These are phyloP conservation scores for Andrena hattorfiana DNA, from an alignment of 2,888 invertebrate genomes.

Conservation along the genomic window DNA sequence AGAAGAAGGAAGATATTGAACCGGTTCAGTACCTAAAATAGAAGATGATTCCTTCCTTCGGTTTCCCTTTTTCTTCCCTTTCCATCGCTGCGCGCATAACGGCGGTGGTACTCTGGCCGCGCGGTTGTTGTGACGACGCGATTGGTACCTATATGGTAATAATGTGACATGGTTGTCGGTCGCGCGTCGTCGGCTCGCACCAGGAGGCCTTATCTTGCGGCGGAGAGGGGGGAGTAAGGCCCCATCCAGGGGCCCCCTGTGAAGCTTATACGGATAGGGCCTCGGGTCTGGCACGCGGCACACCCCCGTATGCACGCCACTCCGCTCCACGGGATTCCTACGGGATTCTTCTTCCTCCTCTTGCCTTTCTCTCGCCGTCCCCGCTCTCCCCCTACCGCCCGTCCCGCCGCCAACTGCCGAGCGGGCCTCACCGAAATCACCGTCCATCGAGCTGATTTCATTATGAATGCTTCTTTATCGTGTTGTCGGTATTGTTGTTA, in stretches of 20 bases:
- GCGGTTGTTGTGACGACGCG: constrained; percentile 82
- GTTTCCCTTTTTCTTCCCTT: constrained; percentile 46
- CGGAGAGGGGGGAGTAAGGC: constrained; percentile 69
- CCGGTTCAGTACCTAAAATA: constrained; percentile 73
- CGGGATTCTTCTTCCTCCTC: constrained; percentile 54
- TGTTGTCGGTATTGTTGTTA: constrained; percentile 62
- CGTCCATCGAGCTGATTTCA: constrained; percentile 60
- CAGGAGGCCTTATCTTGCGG: constrained; percentile 83
- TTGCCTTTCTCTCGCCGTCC: constrained; percentile 24
- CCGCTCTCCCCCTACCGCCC: constrained; percentile 12
- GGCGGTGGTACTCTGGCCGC: constrained; percentile 70
- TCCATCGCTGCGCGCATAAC: constrained; percentile 52
- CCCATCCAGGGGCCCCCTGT: constrained; percentile 81
- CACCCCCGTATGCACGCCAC: constrained; percentile 77
- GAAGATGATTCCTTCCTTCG: constrained; percentile 62
- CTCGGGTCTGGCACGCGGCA: constrained; percentile 83
- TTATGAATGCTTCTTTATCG: constrained; percentile 61
- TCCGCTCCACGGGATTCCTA: constrained; percentile 73
- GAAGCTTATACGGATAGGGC: constrained; percentile 77
- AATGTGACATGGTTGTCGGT: constrained; percentile 84
- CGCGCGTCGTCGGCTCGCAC: constrained; percentile 84
- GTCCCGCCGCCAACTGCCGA: constrained; percentile 3
- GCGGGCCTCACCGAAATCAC: constrained; percentile 50
- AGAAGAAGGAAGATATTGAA: constrained; percentile 69
- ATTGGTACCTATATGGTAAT: constrained; percentile 83